Evolutionary conservation across 1,140 invertebrate species (phyloP), one percentile per base, ranked within the genome.

Genomic region (Fopius arisanus): DNA sequence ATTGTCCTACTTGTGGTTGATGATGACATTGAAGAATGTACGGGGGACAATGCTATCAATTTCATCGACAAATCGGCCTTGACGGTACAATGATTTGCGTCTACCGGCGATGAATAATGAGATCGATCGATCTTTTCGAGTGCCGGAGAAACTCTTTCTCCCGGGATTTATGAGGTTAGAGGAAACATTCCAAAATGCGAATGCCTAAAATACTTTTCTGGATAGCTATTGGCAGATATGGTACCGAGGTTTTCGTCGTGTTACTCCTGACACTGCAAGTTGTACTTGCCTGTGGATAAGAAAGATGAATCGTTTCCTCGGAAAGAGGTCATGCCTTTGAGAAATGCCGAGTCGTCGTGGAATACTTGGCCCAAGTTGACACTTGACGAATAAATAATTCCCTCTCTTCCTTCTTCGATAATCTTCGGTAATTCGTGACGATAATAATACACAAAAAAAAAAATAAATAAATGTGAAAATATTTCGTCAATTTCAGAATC

Each of bases 81-180:
- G 65, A 65, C 14, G 33, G 21, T 19, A 40, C 3, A 67, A 67
- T 67, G 31, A 67, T 67, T 67, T 67, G 26, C 65, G 16, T 67
- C 29, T 67, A 19, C 65, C 28, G 65, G 37, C 26, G 65, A 67
- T 67, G 33, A 67, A 67, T 67, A 67, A 67, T 40, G 65, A 67
- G 26, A 37, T 16, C 65, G 19, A 67, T 67, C 65, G 33, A 67
- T 67, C 65, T 67, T 40, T 33, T 67, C 3, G 14, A 29, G 9
- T 67, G 19, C 62, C 9, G 26, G 62, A 5, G 2, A 28, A 14
- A 66, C 12, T 66, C 63, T 29, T 28, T 66, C n/a, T 31, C n/a
- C 23, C 1, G 9, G 31, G 33, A 21, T 67, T 33, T 29, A 63
- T 31, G 59, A 28, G 23, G 59, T 28, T 28, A 63, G 28, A 63